phyloP scores from a whole-genome alignment of 2,797 vertebrate species.

The Sebastes minor region DNA sequence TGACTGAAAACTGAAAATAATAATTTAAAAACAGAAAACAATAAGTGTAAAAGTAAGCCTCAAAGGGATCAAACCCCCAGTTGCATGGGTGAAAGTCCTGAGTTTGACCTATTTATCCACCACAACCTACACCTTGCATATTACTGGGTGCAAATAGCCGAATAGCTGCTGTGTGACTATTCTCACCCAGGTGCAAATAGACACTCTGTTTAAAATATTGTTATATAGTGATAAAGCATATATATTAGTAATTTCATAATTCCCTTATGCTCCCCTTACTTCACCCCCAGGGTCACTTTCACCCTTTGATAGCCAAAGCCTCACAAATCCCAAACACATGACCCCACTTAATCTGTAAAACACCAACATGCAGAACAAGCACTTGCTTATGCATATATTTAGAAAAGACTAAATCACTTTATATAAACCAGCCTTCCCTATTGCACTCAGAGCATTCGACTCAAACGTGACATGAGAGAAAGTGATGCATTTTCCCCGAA shows the following conservation, averaged over 20 bases:
- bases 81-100: too few relatives aligned
- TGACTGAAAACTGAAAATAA: too few relatives aligned
- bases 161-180: too few relatives aligned
- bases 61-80: too few relatives aligned
- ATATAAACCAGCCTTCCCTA: neutral
- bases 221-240: neutral
- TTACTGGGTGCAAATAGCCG: too few relatives aligned
- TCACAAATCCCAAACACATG: slow-evolving; percentile 82
- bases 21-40: too few relatives aligned
- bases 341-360: slow-evolving; percentile 77
- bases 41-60: too few relatives aligned
- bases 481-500: neutral
- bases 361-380: slow-evolving; percentile 52
- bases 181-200: too few relatives aligned
- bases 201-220: neutral
- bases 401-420: slow-evolving; percentile 16
- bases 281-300: slow-evolving; percentile 50
- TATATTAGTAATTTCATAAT: slow-evolving; percentile 19
- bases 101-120: too few relatives aligned
- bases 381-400: slow-evolving; percentile 43
- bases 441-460: neutral
- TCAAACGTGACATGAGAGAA: neutral
- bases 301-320: slow-evolving; percentile 76
- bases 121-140: too few relatives aligned
- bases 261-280: slow-evolving; percentile 33